Percentiles rank a stretch among this genome's conserved stretches.
Conservation (phyloP, 2,113 vertebrate species). For the Lepus timidus region DNA sequence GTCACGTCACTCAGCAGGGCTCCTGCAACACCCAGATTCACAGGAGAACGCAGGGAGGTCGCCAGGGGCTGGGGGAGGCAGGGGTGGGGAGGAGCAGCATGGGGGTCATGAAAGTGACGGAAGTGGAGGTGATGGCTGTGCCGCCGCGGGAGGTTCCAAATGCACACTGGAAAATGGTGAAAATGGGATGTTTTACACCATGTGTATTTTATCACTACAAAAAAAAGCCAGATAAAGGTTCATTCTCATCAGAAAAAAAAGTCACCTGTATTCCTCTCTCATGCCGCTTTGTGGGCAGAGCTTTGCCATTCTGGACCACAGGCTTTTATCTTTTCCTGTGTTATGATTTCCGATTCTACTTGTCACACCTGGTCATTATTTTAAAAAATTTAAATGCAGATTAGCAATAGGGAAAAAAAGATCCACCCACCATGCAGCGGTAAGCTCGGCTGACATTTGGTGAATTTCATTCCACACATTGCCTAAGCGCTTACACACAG, state of each 20-base stretch:
- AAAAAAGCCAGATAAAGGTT: neutral
- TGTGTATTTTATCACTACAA: neutral
- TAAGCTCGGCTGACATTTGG: neutral
- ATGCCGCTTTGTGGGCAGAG: neutral
- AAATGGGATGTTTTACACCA: neutral
- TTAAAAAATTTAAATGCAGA: conserved; percentile 43
- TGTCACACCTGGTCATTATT: conserved; percentile 39
- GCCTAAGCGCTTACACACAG: neutral
- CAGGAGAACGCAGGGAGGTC: neutral
- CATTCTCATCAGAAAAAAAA: neutral
- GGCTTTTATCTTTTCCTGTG: conserved; percentile 58
- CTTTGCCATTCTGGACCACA: neutral
- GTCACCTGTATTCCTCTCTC: neutral
- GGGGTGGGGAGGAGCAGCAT: too few species aligned
- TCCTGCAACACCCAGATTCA: neutral
- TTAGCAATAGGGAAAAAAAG: neutral
- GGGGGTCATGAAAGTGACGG: neutral
- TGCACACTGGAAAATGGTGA: neutral
- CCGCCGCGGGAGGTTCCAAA: neutral
- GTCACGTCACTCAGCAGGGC: neutral
- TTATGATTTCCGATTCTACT: conserved; percentile 62
- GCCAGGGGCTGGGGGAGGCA: neutral
- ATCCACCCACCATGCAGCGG: neutral
- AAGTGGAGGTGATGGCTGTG: neutral
- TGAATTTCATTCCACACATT: neutral